Evolutionary conservation across 2,797 vertebrate species (phyloP), one percentile per base, ranked within the genome.

Genomic region (Synanceia verrucosa): DNA sequence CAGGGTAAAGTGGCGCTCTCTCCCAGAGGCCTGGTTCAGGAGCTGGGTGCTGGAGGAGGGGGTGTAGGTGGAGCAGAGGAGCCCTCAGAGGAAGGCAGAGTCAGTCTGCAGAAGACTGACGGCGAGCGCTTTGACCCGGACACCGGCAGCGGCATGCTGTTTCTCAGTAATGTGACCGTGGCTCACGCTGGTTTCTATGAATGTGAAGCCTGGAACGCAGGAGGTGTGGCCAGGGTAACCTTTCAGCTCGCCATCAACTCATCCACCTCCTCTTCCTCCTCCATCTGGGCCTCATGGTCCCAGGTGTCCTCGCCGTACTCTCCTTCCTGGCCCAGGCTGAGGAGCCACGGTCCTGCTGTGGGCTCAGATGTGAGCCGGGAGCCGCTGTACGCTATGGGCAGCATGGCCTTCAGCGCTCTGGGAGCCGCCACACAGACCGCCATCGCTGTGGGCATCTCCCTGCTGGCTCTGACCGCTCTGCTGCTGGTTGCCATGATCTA

Each of bases 151-250:
- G 96, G 96, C 21, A 96, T 96, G 95, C 89, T 97, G 24, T 96
- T 96, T 66, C 95, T 97, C 50, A 95, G 92, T 83, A 97, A 97
- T 11, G 93, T 97, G 74, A 96, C 95, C 0, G 90, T 94, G 83
- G 94, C 96, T 0, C 96, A 97, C 0, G 96, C 95, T 0, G 96
- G 96, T 46, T 95, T 93, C 50, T 97, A 97, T 0, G 96, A 97
- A 72, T 97, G 96, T 2, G 96, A 97, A 82, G 96, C 96, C 11
- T 94, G 95, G 90, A 97, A 97, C 6, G 95, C 96, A 0, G 96
- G 96, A 0, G 96, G 96, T 0, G 91, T 94, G 6, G 95, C 95
- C 23, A 90, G 94, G 1, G 93, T 95, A 33, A 94, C 94, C 79
- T 97, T 97, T 74, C 93, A 94, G 65, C 94, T 97, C 0, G 91